These are phyloP conservation scores for Dermochelys coriacea DNA, from an alignment of 2,797 vertebrate species.

Conservation along the genomic window DNA sequence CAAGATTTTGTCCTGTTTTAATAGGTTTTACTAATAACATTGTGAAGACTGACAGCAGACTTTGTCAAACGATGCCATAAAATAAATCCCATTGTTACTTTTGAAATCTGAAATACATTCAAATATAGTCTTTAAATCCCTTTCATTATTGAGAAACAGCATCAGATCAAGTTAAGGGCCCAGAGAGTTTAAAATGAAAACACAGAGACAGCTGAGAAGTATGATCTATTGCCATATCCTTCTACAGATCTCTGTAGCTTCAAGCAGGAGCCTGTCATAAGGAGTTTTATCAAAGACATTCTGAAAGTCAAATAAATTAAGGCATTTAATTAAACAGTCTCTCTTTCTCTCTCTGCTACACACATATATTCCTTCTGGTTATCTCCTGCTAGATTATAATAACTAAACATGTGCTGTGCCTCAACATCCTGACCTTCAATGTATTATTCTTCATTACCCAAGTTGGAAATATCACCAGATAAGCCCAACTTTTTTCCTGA, in stretches of 20 bases:
- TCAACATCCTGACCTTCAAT: background rate
- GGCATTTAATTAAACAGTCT: constrained; percentile 39
- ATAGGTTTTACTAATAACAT: background rate
- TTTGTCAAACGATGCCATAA: background rate
- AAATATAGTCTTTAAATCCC: fast-evolving
- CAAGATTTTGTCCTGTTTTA: background rate
- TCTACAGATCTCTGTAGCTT: background rate
- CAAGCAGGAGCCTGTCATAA: constrained; percentile 4
- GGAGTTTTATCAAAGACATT: constrained; percentile 12
- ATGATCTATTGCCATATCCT: background rate
- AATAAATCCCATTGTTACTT: background rate
- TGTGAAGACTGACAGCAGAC: background rate
- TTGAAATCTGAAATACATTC: background rate
- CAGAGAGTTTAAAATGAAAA: background rate
- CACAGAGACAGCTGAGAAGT: background rate
- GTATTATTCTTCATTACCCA: background rate
- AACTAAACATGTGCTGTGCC: background rate
- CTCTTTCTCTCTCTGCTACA: background rate
- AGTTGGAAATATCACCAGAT: background rate
- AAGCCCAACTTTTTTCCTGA: background rate
- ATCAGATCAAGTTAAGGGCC: background rate
- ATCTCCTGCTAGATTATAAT: constrained; percentile 6
- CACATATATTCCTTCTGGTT: background rate
- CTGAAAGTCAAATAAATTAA: constrained; percentile 39
- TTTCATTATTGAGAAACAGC: background rate